Conservation (phyloP, 2,113 vertebrate species). For the Oplegnathus fasciatus region DNA sequence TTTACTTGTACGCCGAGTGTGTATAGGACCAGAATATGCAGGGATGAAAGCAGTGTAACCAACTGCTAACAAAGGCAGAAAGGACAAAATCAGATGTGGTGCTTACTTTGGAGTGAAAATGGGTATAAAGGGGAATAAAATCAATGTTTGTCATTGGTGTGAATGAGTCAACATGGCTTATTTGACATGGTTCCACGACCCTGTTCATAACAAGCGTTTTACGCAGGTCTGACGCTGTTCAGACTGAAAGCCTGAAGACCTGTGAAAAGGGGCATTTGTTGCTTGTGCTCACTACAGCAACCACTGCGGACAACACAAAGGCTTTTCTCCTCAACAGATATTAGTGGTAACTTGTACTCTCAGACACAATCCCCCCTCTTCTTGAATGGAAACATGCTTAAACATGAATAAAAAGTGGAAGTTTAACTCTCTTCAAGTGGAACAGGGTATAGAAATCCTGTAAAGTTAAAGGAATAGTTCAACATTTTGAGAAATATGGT, state of each 20-base stretch:
- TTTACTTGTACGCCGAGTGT: neutral
- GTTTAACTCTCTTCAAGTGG: neutral
- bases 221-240: neutral
- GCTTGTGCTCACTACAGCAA: constrained; percentile 3
- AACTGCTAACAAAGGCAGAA: neutral
- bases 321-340: constrained; percentile 23
- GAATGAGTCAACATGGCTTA: constrained; percentile 22
- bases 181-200: constrained; percentile 1
- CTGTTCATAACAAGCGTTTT: neutral
- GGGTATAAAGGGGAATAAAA: neutral
- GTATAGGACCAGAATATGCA: neutral
- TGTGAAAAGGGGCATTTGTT: neutral
- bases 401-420: neutral
- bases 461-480: neutral
- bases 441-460: neutral
- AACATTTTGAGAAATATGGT: neutral
- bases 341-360: neutral
- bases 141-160: constrained; percentile 1
- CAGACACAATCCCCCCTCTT: neutral
- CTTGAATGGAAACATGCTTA: neutral
- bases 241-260: neutral
- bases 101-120: neutral
- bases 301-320: constrained; percentile 17
- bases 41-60: neutral
- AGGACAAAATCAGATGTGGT: neutral